Evolutionary conservation across 2,888 invertebrate genomes (phyloP).

Genomic region (Chymomyza caudatula): DNA sequence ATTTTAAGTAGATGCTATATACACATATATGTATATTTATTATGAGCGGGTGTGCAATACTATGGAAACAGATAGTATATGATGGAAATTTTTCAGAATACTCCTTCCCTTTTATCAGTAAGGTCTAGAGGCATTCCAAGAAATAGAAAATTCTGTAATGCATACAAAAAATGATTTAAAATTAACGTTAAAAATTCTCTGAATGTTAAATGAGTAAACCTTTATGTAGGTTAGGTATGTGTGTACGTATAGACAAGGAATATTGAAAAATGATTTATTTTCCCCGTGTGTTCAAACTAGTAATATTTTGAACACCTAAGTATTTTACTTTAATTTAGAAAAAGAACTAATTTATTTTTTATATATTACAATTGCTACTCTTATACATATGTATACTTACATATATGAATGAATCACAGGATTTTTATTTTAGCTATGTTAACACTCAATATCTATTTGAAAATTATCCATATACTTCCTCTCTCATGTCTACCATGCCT

Average conservation of each 20-base stretch:
- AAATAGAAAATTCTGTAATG: not conserved
- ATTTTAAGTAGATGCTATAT: not conserved
- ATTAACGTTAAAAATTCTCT: too few species aligned
- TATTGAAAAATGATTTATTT: not conserved
- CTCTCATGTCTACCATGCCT: slow-evolving; percentile 17
- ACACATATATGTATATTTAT: not conserved
- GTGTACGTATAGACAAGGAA: not conserved
- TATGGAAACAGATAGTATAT: too few species aligned
- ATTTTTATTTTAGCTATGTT: slow-evolving; percentile 68
- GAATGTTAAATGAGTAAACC: too few species aligned
- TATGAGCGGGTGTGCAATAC: not conserved
- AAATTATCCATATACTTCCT: slow-evolving; percentile 20
- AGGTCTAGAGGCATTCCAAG: too few species aligned
- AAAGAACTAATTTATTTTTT: slow-evolving; percentile 9
- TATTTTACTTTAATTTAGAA: slow-evolving; percentile 1
- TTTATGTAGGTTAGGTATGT: not conserved
- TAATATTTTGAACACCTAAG: not conserved
- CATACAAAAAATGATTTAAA: too few species aligned
- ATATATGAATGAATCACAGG: slow-evolving; percentile 67
- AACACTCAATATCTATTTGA: slow-evolving; percentile 67
- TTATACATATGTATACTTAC: slow-evolving; percentile 19
- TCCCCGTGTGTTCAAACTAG: not conserved
- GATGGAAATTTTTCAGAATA: too few species aligned
- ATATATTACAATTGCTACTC: slow-evolving; percentile 25
- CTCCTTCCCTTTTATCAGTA: too few species aligned